A percentile compares a stretch with the other conserved stretches of the same genome.
phyloP scores from a whole-genome alignment of 2,113 vertebrate genomes.

The Dendrocopos noguchii region DNA sequence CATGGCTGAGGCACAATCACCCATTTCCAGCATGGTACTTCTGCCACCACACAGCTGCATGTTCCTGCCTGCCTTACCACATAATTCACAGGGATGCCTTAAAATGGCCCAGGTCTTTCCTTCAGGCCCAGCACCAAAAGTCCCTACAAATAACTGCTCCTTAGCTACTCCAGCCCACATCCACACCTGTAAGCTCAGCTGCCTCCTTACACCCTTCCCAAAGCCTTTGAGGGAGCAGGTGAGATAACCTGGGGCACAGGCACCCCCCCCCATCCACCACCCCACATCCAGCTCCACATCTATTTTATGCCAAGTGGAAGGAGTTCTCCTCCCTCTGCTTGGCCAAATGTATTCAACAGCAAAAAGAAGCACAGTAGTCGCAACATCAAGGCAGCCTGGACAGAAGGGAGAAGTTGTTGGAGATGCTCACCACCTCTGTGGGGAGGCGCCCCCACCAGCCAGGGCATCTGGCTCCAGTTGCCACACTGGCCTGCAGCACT shows the following conservation, averaged over 20 bases:
- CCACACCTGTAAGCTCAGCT: fast-evolving
- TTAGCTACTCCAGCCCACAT: not conserved
- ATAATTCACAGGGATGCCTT: not conserved
- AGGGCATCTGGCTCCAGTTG: not conserved
- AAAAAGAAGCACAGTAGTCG: not conserved
- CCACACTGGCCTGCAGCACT: fast-evolving
- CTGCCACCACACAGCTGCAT: not conserved
- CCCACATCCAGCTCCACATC: not conserved
- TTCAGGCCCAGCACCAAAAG: not conserved
- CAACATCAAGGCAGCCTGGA: not conserved
- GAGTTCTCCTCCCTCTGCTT: not conserved
- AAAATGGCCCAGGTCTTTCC: not conserved
- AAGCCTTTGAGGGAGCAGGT: not conserved
- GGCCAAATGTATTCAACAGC: not conserved
- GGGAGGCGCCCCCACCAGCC: not conserved
- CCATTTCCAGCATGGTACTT: not conserved
- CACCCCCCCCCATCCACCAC: not conserved
- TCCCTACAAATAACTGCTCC: not conserved
- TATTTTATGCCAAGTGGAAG: not conserved
- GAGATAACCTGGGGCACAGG: not conserved
- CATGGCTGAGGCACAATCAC: not conserved
- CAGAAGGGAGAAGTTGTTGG: fast-evolving
- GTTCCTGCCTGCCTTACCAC: not conserved
- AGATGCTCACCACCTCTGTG: not conserved
- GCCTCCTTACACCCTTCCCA: not conserved